Base-by-base conservation (phyloP, 1,140 invertebrate species). In the Calosoma granatense region DNA sequence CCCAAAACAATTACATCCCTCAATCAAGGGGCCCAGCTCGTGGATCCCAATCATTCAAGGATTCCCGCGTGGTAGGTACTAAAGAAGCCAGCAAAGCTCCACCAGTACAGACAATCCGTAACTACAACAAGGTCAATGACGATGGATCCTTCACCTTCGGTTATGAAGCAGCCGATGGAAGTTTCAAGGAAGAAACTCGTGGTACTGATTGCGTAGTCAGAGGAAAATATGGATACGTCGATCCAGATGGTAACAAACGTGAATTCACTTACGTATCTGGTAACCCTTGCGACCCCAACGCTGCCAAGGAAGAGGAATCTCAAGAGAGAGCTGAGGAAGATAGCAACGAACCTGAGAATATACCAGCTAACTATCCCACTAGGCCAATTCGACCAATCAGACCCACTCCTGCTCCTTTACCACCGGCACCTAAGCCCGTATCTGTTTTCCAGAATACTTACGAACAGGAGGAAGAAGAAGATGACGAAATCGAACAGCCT, bases 231-330 rank as follows among this genome's bases (percentile, higher is more conserved):
- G 89, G 89, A 9, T 94, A 93, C 72, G 77, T 92, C 15, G 90
- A 92, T 68, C 88, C 90, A 1, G 87, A 91, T 63, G 90, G 91
- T 55, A 89, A 91, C 68, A 88, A 90, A 64, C 72, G 90, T 57
- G 87, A 92, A 66, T 92, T 92, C 69, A 88, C 86, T 1, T 94
- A 94, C 68, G 88, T 90, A 1, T 90, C 88, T n/a, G 90, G 90
- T n/a, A 91, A 91, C 65, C 87, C 88, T 1, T 92, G 88, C 67
- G 88, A 91, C 63, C 87, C 87, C 1, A 89, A 90, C 68, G 85
- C 84, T 9, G 81, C 83, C 0, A 81, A 87, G 52, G 81, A 79
- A 11, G 78, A 81, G 17, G 78, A 84, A 55, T 72, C 74, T 36
- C 65, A 64, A 11, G 72, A 73, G 22, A 60, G 65, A 1, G 59